Conservation (phyloP, 2,797 vertebrate species). For the Phrynocephalus forsythii region DNA sequence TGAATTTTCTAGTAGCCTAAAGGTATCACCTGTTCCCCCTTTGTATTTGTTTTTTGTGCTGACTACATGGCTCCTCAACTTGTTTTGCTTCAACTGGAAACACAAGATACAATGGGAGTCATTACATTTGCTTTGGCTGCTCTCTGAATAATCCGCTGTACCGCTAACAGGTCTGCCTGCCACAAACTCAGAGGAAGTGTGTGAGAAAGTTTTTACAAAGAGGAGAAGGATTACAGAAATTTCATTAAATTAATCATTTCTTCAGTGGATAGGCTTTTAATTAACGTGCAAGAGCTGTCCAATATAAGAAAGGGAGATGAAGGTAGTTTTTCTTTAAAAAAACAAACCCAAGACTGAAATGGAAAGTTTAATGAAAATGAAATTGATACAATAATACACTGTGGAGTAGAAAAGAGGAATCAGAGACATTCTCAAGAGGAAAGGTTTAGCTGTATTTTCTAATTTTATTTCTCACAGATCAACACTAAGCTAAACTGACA, state of each 20-base stretch:
- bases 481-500: background rate
- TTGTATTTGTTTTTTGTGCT: too few relatives aligned
- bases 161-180: constrained; percentile 8
- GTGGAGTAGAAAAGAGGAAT: constrained; percentile 26
- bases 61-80: too few relatives aligned
- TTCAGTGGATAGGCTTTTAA: constrained; percentile 53
- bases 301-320: constrained; percentile 18
- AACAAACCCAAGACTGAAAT: constrained; percentile 35
- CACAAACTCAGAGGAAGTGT: constrained; percentile 25
- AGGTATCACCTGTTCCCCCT: too few relatives aligned
- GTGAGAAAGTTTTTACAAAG: constrained; percentile 32
- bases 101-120: background rate
- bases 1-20: too few relatives aligned
- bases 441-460: too few relatives aligned
- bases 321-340: background rate
- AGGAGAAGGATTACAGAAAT: background rate
- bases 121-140: constrained; percentile 43
- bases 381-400: constrained; percentile 10
- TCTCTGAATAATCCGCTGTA: constrained; percentile 28
- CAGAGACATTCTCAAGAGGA: constrained; percentile 34
- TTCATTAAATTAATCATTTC: constrained; percentile 37
- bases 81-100: too few relatives aligned
- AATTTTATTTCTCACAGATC: background rate
- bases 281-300: constrained; percentile 36
- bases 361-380: constrained; percentile 36